phyloP scores from a whole-genome alignment of 2,113 vertebrate genomes.

The Poecilia latipinna region DNA sequence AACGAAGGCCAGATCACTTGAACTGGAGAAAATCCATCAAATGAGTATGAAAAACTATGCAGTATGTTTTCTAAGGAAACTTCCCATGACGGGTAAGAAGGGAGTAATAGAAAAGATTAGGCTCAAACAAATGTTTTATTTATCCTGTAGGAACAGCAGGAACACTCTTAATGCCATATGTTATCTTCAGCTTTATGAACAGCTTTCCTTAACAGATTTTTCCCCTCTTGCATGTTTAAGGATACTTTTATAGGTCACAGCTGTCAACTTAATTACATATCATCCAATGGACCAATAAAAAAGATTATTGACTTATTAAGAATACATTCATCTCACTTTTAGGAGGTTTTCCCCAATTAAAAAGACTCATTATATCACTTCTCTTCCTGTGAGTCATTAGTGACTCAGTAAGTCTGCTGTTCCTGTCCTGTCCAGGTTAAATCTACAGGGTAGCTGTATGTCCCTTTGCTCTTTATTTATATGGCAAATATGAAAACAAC shows the following conservation, averaged over 20 bases:
- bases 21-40: too few relatives aligned
- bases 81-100: too few relatives aligned
- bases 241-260: background rate
- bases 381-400: background rate
- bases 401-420: background rate
- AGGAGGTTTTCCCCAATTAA: background rate
- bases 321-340: background rate
- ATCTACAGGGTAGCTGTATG: background rate
- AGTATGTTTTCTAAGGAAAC: too few relatives aligned
- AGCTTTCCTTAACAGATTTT: background rate
- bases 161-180: background rate
- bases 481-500: too few relatives aligned
- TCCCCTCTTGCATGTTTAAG: background rate
- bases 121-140: too few relatives aligned
- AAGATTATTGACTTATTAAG: constrained; percentile 5
- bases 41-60: too few relatives aligned
- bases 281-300: background rate
- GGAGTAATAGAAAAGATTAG: too few relatives aligned
- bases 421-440: background rate
- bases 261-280: background rate
- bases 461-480: too few relatives aligned
- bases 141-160: too few relatives aligned
- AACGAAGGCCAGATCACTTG: too few relatives aligned
- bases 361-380: background rate
- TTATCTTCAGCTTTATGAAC: background rate